Base-by-base conservation (phyloP, 2,113 vertebrate genomes). In the human region DNA sequence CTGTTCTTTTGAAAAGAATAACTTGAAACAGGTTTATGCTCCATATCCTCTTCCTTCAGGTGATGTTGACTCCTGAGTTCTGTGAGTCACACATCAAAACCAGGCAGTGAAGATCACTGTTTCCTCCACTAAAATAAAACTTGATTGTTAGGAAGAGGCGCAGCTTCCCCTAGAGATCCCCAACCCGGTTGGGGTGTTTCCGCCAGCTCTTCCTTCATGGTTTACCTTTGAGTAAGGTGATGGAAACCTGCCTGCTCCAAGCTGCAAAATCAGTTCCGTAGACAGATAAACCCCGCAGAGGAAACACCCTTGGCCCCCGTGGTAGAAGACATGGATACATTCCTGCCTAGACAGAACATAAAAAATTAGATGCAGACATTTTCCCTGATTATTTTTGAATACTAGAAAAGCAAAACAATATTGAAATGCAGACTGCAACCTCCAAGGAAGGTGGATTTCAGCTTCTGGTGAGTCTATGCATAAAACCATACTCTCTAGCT, bases 291-390 rank as follows among this genome's bases (percentile, higher is more conserved):
- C 61, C 57, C 18, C 13, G 1, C 22, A 12, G 30, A 11, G 70
- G 4, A 57, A 68, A 27, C 4, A 0, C 2, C 20, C 57, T 27
- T 8, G 3, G 6, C 20, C 38, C 30, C 5, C n/a, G 2, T 10
- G 22, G 32, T 2, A 27, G 27, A 84, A 17, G 11, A n/a, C 35
- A 4, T 0, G 0, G 0, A 4, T 18, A 35, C 5, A 30, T 16
- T 35, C 27, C 92, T 30, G 50, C 92, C 64, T 88, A 6, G 14
- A 30, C 50, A 45, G 18, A 80, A 6, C 25, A 13, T 20, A 68
- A 13, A 40, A 8, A 43, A 30, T 55, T 35, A 76, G 91, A 40
- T 0, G 3, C 70, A 30, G 40, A 38, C 11, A 43, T 43, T 30
- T 59, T 38, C 18, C 22, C 9, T 8, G 22, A 5, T 12, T 9